Conservation (phyloP, 2,797 vertebrate species). For the Phataginus tetradactyla region DNA sequence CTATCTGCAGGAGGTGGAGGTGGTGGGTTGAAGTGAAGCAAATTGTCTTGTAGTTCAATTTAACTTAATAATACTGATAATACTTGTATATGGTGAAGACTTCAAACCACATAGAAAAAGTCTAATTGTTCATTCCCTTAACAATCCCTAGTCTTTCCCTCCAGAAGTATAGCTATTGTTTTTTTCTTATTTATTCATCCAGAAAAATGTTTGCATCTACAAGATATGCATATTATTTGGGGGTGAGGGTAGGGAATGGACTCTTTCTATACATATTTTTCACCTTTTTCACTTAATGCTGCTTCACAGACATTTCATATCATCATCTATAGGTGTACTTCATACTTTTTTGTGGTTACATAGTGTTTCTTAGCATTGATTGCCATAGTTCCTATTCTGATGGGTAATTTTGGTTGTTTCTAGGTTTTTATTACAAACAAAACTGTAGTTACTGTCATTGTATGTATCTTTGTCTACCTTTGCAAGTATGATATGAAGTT, state of each 20-base stretch:
- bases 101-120: neutral
- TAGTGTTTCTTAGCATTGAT: neutral
- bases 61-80: neutral
- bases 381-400: neutral
- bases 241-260: neutral
- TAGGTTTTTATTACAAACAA: constrained; percentile 3
- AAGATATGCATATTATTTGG: neutral
- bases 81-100: neutral
- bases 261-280: neutral
- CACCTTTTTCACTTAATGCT: neutral
- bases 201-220: neutral
- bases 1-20: neutral
- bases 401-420: neutral
- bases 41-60: neutral
- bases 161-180: neutral
- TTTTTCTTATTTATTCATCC: constrained; percentile 16
- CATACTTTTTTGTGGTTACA: neutral
- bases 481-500: neutral
- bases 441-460: neutral
- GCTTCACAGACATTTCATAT: neutral
- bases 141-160: neutral
- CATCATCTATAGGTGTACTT: neutral
- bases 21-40: neutral
- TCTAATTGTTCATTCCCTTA: neutral
- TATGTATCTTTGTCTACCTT: neutral